Evolutionary conservation across 2,113 vertebrate species (phyloP), one percentile per base, ranked within the genome.

Genomic region (Eulacestoma nigropectus): DNA sequence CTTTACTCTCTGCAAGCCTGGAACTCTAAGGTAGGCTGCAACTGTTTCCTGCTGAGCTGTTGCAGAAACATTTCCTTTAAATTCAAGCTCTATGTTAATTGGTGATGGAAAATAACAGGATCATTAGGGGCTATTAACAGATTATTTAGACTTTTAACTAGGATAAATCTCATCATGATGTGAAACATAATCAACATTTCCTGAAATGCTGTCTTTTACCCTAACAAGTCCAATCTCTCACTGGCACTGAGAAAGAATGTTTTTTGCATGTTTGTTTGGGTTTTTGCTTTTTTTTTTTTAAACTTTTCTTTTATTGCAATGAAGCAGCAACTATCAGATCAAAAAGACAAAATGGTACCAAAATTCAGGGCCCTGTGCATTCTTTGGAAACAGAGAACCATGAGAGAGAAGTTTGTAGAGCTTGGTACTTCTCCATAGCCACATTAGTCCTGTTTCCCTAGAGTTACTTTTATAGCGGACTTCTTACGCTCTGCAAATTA

Each of bases 61-160:
- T 94, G 67, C 59, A 91, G 55, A 94, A 96, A 95, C 18, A 95
- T 91, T 95, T 65, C 50, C 47, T 89, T 84, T 87, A 74, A 77
- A 84, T 91, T 69, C 68, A 70, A 86, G 60, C 64, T 78, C 69
- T 50, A 10, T 57, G 68, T 42, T 91, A 87, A 92, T 94, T 87
- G 84, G 33, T 59, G 35, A 64, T 72, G 49, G 82, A 93, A 94
- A 97, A 78, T 87, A 96, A 84, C 69, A 82, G 22, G 62, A 64
- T 59, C 57, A 84, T 93, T 95, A 89, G 33, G 19, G 35, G 25
- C 56, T 84, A 82, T 78, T 93, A 94, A 79, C n/a, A 78, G 69
- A 75, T 72, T 86, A n/a, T 68, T 88, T 62, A 89, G 57, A n/a
- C 49, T 90, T 86, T 65, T 80, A 95, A 80, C 19, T 50, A 35